A percentile compares a stretch with the other conserved stretches of the same genome.
Conservation (phyloP, 2,888 invertebrate genomes). For the Leucoma salicis region DNA sequence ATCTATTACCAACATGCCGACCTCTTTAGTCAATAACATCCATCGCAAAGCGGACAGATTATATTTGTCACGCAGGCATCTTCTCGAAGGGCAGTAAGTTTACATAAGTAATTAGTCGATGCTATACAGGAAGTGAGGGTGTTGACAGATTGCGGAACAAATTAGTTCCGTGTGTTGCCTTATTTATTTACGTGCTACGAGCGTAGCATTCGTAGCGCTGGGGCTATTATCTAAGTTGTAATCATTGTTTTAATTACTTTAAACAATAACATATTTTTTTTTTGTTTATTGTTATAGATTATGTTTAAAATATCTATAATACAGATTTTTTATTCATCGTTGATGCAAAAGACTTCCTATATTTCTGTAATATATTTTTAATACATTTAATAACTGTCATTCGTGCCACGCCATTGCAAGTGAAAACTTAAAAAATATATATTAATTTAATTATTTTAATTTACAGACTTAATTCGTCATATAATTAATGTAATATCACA, state of each 20-base stretch:
- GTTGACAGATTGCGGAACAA: slow-evolving; percentile 39
- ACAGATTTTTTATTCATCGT: no score
- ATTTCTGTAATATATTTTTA: no score
- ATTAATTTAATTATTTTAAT: no score
- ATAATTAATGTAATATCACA: no score
- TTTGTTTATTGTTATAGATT: no score
- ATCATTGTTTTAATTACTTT: not conserved
- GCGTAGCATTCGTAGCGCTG: slow-evolving; percentile 14
- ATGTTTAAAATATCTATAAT: no score
- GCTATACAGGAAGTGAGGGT: slow-evolving; percentile 45
- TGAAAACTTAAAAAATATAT: no score
- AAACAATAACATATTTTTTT: no score
- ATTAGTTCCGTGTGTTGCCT: slow-evolving; percentile 53
- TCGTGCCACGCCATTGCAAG: no score
- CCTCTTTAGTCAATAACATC: slow-evolving; percentile 25
- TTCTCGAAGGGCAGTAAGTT: slow-evolving; percentile 61
- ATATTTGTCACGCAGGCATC: slow-evolving; percentile 49
- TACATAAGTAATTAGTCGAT: slow-evolving; percentile 76
- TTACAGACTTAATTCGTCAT: no score
- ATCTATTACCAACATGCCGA: slow-evolving; percentile 4
- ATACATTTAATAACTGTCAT: no score
- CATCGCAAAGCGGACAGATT: slow-evolving; percentile 35
- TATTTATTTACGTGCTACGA: slow-evolving; percentile 74
- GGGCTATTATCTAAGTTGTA: slow-evolving; percentile 16
- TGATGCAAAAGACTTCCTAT: no score